Evolutionary conservation across 2,113 vertebrate species (phyloP), one percentile per base, ranked within the genome.

Genomic region (Cricetomys ansorgei): DNA sequence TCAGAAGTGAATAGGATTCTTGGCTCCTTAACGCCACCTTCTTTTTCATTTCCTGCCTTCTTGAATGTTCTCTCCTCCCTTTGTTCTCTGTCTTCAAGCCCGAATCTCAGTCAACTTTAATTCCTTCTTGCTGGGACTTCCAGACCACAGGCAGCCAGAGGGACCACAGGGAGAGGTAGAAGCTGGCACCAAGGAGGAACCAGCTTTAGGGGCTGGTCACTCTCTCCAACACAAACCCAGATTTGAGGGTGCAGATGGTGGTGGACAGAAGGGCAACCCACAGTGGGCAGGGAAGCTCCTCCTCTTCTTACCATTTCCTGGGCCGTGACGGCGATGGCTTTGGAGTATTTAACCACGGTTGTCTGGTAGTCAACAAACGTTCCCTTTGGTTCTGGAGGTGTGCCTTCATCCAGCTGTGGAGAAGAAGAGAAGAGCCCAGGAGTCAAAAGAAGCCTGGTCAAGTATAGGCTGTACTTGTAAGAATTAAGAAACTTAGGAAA

Each of bases 321-420:
- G 59, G 99, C 99, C 10, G 99, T 99, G 92, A 99, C 99, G 1
- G 99, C 99, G 69, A 99, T 99, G 77, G 99, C 99, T 98, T 99
- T 99, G 95, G 99, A 99, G 83, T 99, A 99, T 98, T 99, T 99
- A 94, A 99, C 99, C 98, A 99, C 99, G 0, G 99, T 99, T 29
- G 99, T 99, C 98, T 99, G 99, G 98, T 99, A 99, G 98, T 99
- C 99, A 64, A 99, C 99, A 97, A 99, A 99, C 0, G 99, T 99
- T 86, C 99, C 99, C 87, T 99, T 99, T 0, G 99, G 99, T 97
- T 99, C 99, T 45, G 99, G 99, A 55, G 99, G 99, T 0, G 99
- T 99, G 92, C 99, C 99, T 98, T 99, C 99, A 97, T 99, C 99
- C 98, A 99, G 98, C 99, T 99, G 94, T 53, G 31, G 73, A 43